These are phyloP conservation scores for Ambastaia sidthimunki DNA, from an alignment of 2,797 vertebrate species.

Conservation along the genomic window DNA sequence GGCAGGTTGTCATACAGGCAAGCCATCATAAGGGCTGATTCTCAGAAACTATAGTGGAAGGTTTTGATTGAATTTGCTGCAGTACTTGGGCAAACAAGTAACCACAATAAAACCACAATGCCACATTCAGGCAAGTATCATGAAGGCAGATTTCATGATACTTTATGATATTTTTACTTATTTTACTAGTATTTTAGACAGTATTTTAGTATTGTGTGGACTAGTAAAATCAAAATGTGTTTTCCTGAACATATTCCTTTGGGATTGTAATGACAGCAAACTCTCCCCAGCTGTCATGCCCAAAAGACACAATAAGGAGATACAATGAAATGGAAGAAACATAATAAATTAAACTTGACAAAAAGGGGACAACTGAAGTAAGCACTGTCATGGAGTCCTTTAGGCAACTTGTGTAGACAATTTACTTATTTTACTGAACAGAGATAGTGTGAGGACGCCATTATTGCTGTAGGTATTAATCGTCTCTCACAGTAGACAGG, in stretches of 20 bases:
- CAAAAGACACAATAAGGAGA: not conserved
- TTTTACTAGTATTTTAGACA: too few relatives aligned
- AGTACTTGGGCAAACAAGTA: not conserved
- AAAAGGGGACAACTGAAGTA: not conserved
- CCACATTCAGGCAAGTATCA: not conserved
- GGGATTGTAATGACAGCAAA: conserved; percentile 1
- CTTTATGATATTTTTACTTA: too few relatives aligned
- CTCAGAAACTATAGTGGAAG: too few relatives aligned
- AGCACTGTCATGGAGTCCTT: not conserved
- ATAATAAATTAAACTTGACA: not conserved
- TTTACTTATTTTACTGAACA: too few relatives aligned
- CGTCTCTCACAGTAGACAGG: not conserved
- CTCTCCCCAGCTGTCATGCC: conserved; percentile 12
- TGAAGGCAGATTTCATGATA: not conserved
- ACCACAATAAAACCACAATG: not conserved
- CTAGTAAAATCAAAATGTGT: not conserved
- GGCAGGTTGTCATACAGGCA: not conserved
- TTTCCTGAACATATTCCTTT: conserved; percentile 2
- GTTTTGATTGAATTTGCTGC: not conserved
- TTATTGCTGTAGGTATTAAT: conserved; percentile 3
- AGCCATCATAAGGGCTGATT: not conserved
- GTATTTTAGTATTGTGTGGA: not conserved
- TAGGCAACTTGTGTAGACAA: not conserved
- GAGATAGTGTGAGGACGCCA: too few relatives aligned
- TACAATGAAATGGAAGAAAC: not conserved